These are phyloP conservation scores for Lepisosteus osseus DNA, from an alignment of 2,113 vertebrate species.

Conservation along the genomic window DNA sequence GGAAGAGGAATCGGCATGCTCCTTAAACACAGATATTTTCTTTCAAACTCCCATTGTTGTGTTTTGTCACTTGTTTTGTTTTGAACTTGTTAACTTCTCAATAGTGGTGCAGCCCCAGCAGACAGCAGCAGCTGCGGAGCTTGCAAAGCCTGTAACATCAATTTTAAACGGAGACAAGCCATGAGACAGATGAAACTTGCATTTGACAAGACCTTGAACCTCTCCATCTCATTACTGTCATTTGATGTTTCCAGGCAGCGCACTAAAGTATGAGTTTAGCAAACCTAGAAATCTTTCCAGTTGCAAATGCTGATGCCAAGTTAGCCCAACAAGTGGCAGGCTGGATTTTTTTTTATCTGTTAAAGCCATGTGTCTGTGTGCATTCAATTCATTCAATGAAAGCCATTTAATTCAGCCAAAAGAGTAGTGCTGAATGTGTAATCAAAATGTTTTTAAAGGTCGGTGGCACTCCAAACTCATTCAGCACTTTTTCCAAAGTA, in stretches of 20 bases:
- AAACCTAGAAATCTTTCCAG: background rate
- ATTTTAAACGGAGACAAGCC: slow-evolving; percentile 50
- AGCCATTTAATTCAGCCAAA: too few species aligned
- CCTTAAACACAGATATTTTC: slow-evolving; percentile 54
- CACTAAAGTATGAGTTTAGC: slow-evolving; percentile 3
- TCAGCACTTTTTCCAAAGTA: too few species aligned
- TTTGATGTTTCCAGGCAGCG: slow-evolving; percentile 34
- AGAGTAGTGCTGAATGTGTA: too few species aligned
- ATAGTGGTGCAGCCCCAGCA: slow-evolving; percentile 35
- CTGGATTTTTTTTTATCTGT: too few species aligned
- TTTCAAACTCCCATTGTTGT: slow-evolving; percentile 57
- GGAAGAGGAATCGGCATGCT: slow-evolving; percentile 46
- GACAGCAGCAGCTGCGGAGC: slow-evolving; percentile 64
- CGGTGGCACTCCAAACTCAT: too few species aligned
- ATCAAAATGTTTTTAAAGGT: too few species aligned
- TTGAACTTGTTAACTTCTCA: slow-evolving; percentile 69
- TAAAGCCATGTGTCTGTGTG: too few species aligned
- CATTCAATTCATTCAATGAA: background rate
- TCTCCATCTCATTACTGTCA: slow-evolving; percentile 27
- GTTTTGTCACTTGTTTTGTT: slow-evolving; percentile 59
- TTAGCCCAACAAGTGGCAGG: background rate
- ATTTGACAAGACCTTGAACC: slow-evolving; percentile 49
- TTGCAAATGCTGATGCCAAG: background rate
- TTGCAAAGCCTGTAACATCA: slow-evolving; percentile 52
- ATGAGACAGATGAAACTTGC: slow-evolving; percentile 35